Conservation (phyloP, 2,888 invertebrate species). For the Rhamnusium bicolor region DNA sequence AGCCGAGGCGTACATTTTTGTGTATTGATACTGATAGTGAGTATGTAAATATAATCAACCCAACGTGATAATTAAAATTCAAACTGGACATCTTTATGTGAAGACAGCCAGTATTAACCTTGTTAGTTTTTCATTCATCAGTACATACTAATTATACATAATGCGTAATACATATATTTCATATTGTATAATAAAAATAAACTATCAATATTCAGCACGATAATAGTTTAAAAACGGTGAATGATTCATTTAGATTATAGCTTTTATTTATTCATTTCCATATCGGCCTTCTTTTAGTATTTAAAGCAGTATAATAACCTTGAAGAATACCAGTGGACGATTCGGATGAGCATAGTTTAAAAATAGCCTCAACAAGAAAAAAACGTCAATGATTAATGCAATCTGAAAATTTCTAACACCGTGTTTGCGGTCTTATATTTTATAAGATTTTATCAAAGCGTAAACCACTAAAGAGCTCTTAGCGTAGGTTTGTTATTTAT, state of each 20-base stretch:
- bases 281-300: not conserved
- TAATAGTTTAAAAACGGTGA: not conserved
- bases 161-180: not conserved
- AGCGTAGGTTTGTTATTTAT: not conserved
- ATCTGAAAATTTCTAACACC: not conserved
- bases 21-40: no score
- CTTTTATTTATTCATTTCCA: not conserved
- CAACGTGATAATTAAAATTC: no score
- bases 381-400: not conserved
- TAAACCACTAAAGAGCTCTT: not conserved
- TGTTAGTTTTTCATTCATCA: no score
- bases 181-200: not conserved
- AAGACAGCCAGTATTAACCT: no score
- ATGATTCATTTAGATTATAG: not conserved
- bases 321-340: not conserved
- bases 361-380: slow-evolving; percentile 15
- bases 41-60: no score
- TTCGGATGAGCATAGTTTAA: slow-evolving; percentile 13
- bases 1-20: no score
- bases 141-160: not conserved
- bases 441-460: not conserved
- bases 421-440: not conserved
- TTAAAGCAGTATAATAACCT: slow-evolving; percentile 4
- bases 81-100: no score
- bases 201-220: not conserved